Conservation (phyloP, 1,140 invertebrate species). For the Calliopsis andreniformis region DNA sequence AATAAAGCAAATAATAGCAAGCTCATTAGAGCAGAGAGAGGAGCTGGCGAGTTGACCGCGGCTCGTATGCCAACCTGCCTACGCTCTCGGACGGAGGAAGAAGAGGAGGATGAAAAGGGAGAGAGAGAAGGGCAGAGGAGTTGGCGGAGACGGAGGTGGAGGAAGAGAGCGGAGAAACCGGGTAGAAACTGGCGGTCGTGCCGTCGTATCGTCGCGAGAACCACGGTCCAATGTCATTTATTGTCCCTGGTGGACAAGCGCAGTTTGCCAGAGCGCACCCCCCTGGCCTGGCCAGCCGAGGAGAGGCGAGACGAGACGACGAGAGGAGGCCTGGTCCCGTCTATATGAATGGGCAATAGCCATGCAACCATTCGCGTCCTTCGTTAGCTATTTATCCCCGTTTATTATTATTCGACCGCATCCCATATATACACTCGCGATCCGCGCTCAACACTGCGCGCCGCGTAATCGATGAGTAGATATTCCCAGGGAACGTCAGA, state of each 20-base stretch:
- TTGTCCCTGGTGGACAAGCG: constrained; percentile 68
- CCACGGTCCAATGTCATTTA: constrained; percentile 76
- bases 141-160: constrained; percentile 14
- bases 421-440: constrained; percentile 33
- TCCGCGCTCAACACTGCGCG: constrained; percentile 40
- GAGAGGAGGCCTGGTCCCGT: constrained; percentile 21
- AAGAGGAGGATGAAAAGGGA: constrained; percentile 34
- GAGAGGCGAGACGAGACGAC: not conserved
- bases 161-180: constrained; percentile 58
- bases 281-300: constrained; percentile 23
- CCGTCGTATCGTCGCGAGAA: constrained; percentile 69
- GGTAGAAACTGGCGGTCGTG: constrained; percentile 66
- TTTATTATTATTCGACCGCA: constrained; percentile 65
- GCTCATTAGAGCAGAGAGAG: constrained; percentile 78
- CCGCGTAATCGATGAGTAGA: constrained; percentile 61
- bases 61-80: constrained; percentile 73
- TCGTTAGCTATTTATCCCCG: constrained; percentile 73
- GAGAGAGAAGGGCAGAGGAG: constrained; percentile 13
- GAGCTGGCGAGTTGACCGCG: constrained; percentile 73
- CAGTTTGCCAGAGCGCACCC: constrained; percentile 58
- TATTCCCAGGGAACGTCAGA: constrained; percentile 38
- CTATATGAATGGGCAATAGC: constrained; percentile 75
- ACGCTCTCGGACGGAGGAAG: constrained; percentile 64
- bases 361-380: constrained; percentile 72
- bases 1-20: constrained; percentile 81